Conservation (phyloP, 2,113 vertebrate genomes). For the Bos taurus region DNA sequence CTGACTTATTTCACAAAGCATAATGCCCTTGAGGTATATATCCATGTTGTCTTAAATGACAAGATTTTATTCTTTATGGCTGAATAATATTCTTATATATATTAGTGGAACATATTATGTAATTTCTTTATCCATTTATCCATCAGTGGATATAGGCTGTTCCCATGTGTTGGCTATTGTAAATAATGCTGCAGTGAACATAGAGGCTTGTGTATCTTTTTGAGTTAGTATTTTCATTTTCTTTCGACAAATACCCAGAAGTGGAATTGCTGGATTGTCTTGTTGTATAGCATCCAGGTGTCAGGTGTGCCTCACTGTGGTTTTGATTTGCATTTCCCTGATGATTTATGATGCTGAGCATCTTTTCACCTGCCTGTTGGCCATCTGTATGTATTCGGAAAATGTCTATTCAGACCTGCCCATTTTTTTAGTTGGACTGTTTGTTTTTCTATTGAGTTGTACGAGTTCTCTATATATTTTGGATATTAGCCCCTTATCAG, state of each 20-base stretch:
- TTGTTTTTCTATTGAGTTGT: neutral
- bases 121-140: neutral
- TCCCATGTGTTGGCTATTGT: neutral
- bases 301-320: neutral
- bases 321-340: neutral
- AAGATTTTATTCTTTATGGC: neutral
- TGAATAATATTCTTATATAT: neutral
- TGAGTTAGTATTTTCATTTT: neutral
- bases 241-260: neutral
- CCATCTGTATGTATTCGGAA: neutral
- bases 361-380: neutral
- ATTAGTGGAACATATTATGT: neutral
- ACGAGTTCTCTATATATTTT: neutral
- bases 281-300: neutral
- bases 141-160: neutral
- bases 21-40: neutral
- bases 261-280: neutral
- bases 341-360: neutral
- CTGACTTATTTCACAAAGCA: neutral
- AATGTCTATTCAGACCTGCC: neutral
- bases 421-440: neutral
- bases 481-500: neutral
- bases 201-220: neutral
- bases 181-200: neutral
- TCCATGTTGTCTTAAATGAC: neutral